Percentiles rank a stretch among this genome's conserved stretches.
phyloP scores from a whole-genome alignment of 2,797 vertebrate species.

The Meriones psammophilus region DNA sequence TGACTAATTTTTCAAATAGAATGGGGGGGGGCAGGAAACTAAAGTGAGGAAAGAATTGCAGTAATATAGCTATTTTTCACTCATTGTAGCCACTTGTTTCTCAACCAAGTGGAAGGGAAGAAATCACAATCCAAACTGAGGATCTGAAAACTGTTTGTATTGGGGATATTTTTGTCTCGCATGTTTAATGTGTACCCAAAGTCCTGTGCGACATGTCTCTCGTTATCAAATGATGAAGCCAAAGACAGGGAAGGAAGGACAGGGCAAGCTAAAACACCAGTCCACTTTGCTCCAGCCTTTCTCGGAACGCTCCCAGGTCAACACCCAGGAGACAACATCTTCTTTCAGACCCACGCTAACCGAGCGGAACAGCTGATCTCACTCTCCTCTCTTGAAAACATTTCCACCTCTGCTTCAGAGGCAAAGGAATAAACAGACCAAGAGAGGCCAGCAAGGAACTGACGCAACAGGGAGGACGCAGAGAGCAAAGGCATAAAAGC shows the following conservation, averaged over 20 bases:
- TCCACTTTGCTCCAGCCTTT: not conserved
- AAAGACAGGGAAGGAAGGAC: not conserved
- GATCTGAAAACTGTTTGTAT: not conserved
- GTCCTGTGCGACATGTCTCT: conserved; percentile 34
- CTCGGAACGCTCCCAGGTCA: not conserved
- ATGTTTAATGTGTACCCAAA: conserved; percentile 1
- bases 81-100: not conserved
- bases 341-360: not conserved
- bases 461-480: not conserved
- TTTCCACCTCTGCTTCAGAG: conserved; percentile 25
- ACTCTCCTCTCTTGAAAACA: not conserved
- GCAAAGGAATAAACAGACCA: not conserved
- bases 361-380: not conserved
- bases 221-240: not conserved
- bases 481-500: not conserved
- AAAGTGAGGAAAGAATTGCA: not conserved
- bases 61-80: conserved; percentile 40
- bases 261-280: not conserved
- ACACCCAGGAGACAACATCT: not conserved
- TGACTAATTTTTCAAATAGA: conserved; percentile 49
- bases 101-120: not conserved
- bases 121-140: not conserved
- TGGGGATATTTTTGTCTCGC: conserved; percentile 28
- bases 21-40: not conserved
- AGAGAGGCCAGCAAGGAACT: not conserved